Conservation (phyloP, 2,797 vertebrate genomes). For the Diceros bicornis region DNA sequence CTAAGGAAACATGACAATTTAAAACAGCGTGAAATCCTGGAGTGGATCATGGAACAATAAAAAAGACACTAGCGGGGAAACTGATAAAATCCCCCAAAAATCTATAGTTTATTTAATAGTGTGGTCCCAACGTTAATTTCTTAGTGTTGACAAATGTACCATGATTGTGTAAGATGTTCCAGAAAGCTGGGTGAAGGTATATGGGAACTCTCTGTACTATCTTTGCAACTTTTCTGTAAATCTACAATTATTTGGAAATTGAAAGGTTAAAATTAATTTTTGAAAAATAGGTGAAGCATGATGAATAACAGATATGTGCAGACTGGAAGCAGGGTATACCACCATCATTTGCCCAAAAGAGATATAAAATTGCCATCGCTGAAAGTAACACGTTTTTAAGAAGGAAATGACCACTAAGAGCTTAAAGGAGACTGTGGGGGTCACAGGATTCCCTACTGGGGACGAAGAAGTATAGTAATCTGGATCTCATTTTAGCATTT, state of each 20-base stretch:
- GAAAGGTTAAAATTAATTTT: background rate
- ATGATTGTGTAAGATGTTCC: background rate
- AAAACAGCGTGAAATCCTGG: background rate
- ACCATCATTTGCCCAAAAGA: background rate
- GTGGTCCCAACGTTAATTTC: background rate
- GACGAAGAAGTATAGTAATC: background rate
- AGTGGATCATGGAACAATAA: background rate
- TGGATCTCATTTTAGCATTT: background rate
- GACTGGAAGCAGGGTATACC: background rate
- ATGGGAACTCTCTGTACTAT: background rate
- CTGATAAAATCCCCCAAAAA: background rate
- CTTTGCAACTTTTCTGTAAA: slow-evolving; percentile 14
- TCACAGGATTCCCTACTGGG: background rate
- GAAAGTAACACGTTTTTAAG: background rate
- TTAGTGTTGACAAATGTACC: background rate
- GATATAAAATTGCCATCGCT: background rate
- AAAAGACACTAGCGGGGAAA: background rate
- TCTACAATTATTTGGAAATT: background rate
- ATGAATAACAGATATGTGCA: background rate
- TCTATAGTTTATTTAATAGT: background rate
- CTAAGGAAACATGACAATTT: background rate
- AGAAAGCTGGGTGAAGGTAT: background rate
- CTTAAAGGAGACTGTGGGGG: background rate
- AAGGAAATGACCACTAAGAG: background rate
- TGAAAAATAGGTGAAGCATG: background rate